phyloP scores from a whole-genome alignment of 1,140 invertebrate species.

The Drosophila parabipectinata region DNA sequence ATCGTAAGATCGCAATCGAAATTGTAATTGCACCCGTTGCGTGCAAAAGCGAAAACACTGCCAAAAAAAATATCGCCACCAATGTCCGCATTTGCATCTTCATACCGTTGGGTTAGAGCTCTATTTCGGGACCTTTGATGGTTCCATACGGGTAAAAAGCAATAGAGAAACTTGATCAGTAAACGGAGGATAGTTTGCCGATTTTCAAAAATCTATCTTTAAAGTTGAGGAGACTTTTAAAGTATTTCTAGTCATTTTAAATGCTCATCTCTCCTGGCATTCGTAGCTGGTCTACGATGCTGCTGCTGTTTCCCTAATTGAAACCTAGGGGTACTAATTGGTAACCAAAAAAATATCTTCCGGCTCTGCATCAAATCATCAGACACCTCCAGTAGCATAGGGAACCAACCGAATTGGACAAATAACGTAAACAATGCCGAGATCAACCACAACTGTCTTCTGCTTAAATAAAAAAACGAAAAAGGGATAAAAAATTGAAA shows the following conservation, averaged over 20 bases:
- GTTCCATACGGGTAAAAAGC: slow-evolving; percentile 46
- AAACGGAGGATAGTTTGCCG: not conserved
- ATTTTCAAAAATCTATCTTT: not conserved
- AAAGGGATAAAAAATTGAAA: slow-evolving; percentile 3
- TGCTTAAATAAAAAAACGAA: slow-evolving; percentile 28
- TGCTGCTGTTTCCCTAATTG: not conserved
- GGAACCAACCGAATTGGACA: slow-evolving; percentile 22
- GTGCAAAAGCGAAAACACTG: slow-evolving; percentile 65
- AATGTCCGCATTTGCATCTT: slow-evolving; percentile 14
- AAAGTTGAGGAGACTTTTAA: not conserved
- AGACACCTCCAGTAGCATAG: slow-evolving; percentile 17
- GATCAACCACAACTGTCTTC: slow-evolving; percentile 30
- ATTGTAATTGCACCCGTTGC: slow-evolving; percentile 40
- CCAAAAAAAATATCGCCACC: slow-evolving; percentile 45
- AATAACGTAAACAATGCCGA: slow-evolving; percentile 29
- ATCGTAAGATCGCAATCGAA: slow-evolving; percentile 43
- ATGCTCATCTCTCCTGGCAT: not conserved
- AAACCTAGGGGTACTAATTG: too few species aligned
- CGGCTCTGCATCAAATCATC: slow-evolving; percentile 20
- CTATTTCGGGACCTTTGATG: slow-evolving; percentile 26
- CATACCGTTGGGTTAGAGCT: slow-evolving; percentile 27
- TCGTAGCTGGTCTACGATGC: slow-evolving; percentile 44
- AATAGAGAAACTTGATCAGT: slow-evolving; percentile 13
- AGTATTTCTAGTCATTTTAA: not conserved
- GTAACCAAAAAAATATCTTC: slow-evolving; percentile 1